Conservation (phyloP, 2,113 vertebrate genomes). For the Ciconia maguari region DNA sequence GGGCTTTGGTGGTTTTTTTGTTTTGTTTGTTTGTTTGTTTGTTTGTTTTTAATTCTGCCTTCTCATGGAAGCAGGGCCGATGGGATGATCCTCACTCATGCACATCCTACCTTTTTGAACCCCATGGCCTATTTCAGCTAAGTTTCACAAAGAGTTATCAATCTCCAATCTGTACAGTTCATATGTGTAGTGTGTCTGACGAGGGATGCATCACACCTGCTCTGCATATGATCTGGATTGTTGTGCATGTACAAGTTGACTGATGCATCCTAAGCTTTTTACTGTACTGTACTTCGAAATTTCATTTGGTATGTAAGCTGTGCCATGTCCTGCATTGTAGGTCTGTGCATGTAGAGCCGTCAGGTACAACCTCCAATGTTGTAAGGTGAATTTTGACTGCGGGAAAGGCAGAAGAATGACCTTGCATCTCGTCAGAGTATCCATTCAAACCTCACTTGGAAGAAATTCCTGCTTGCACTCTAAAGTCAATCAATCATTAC, state of each 20-base stretch:
- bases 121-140: neutral
- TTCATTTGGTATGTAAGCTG: neutral
- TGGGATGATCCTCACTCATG: neutral
- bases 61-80: neutral
- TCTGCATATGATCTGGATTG: neutral
- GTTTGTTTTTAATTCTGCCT: neutral
- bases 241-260: neutral
- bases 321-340: neutral
- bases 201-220: neutral
- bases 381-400: neutral
- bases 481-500: fast-evolving
- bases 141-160: neutral
- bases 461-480: neutral
- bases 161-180: neutral
- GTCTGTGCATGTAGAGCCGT: neutral
- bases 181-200: neutral
- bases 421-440: neutral
- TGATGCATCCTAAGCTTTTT: neutral
- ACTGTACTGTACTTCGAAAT: neutral
- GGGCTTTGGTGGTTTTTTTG: neutral
- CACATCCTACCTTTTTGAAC: neutral
- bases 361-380: neutral
- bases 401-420: neutral
- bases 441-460: neutral
- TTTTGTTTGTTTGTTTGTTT: neutral